Evolutionary conservation across 1,140 invertebrate genomes (phyloP).

Genomic region (Temnothorax curvispinosus): DNA sequence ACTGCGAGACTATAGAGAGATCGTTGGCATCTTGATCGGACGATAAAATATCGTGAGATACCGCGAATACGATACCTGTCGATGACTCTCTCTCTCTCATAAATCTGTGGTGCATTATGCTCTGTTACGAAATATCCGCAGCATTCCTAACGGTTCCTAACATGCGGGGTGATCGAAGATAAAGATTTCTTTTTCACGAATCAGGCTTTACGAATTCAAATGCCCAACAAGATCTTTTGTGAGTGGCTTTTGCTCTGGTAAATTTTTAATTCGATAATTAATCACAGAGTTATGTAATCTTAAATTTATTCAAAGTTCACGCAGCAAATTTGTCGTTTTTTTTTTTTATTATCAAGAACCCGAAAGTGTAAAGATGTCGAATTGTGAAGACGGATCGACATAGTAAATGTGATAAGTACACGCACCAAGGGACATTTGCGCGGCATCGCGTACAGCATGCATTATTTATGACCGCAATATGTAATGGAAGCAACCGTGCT

Average conservation of each 20-base stretch:
- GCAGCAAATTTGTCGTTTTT: neutral
- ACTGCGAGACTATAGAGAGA: neutral
- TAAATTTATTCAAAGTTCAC: neutral
- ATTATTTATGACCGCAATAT: slow-evolving; percentile 48
- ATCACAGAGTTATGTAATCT: neutral
- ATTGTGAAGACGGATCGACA: neutral
- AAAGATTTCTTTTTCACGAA: neutral
- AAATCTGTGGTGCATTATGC: neutral
- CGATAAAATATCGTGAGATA: slow-evolving; percentile 4
- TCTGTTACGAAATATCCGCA: neutral
- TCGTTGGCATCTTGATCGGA: slow-evolving; percentile 10
- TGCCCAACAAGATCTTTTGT: neutral
- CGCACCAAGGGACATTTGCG: neutral
- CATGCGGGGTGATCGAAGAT: neutral
- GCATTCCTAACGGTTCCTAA: neutral
- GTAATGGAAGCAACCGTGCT: slow-evolving; percentile 34
- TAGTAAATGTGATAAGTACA: slow-evolving; percentile 18
- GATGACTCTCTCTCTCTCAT: neutral
- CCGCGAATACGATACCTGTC: neutral
- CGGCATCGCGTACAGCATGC: neutral
- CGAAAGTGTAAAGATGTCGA: neutral
- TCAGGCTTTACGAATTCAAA: neutral
- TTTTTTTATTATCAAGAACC: neutral
- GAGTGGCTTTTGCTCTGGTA: neutral
- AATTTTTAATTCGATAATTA: neutral